Evolutionary conservation across 2,797 vertebrate species (phyloP).

Genomic region (Oryzias dopingdopingensis): DNA sequence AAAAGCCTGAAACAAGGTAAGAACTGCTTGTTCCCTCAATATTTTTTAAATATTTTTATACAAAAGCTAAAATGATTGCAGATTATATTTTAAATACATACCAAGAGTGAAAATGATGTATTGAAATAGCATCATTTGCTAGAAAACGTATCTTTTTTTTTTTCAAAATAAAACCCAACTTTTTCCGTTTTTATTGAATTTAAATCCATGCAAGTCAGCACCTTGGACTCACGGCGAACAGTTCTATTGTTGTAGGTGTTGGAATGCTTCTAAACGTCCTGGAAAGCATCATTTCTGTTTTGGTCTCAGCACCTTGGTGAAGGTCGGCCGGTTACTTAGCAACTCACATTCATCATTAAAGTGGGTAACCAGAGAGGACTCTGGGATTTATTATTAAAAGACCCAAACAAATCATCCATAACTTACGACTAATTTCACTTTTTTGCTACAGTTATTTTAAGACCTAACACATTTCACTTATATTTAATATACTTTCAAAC

Average conservation of each 20-base stretch:
- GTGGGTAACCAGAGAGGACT: conserved; percentile 68
- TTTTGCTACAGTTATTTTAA: too few relatives aligned
- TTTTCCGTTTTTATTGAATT: too few relatives aligned
- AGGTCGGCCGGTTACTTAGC: conserved; percentile 64
- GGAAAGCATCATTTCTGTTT: conserved; percentile 59
- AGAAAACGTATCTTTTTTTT: too few relatives aligned
- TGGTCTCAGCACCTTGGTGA: conserved; percentile 46
- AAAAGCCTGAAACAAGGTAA: conserved; percentile 54
- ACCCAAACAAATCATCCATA: too few relatives aligned
- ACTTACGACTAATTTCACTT: too few relatives aligned
- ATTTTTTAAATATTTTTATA: too few relatives aligned
- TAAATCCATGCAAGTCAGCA: too few relatives aligned
- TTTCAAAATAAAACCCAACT: too few relatives aligned
- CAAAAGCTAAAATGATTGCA: too few relatives aligned
- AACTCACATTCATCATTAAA: conserved; percentile 80
- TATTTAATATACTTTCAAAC: conserved; percentile 29
- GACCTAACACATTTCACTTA: conserved; percentile 1
- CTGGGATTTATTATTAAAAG: conserved; percentile 60
- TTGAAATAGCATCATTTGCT: too few relatives aligned
- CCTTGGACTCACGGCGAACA: conserved; percentile 16
- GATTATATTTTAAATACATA: too few relatives aligned
- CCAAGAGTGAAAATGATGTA: too few relatives aligned
- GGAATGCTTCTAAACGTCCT: conserved; percentile 51
- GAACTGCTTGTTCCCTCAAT: neutral
- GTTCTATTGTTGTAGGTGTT: conserved; percentile 34